Conservation (phyloP, 2,888 invertebrate species). For the Cheilosia vernalis region DNA sequence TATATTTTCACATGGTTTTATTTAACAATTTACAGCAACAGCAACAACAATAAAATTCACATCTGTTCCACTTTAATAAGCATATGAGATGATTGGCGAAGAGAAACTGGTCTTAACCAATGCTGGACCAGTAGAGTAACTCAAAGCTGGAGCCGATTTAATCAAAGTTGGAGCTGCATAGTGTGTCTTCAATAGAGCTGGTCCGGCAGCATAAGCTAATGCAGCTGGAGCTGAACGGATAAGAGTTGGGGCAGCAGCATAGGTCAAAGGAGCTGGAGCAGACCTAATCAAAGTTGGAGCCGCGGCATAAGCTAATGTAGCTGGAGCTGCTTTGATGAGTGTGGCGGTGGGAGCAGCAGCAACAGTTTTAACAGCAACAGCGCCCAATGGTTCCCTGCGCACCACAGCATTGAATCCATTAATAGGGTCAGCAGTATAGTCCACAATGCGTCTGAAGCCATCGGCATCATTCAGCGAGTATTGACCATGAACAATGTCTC, state of each 20-base stretch:
- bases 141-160: constrained; percentile 43
- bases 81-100: constrained; percentile 81
- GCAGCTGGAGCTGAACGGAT: constrained; percentile 48
- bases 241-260: constrained; percentile 58
- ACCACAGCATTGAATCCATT: constrained; percentile 83
- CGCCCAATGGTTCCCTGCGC: constrained; percentile 81
- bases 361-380: constrained; percentile 78
- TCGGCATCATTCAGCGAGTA: constrained; percentile 83
- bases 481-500: constrained; percentile 83
- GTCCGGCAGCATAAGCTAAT: constrained; percentile 76
- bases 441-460: constrained; percentile 83
- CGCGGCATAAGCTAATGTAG: constrained; percentile 77
- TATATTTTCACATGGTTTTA: not conserved
- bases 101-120: constrained; percentile 81
- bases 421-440: constrained; percentile 82
- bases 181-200: constrained; percentile 79
- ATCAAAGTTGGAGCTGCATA: constrained; percentile 49
- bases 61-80: constrained; percentile 76
- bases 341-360: constrained; percentile 76
- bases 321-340: constrained; percentile 77
- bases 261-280: constrained; percentile 48
- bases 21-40: constrained; percentile 18
- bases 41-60: constrained; percentile 20
- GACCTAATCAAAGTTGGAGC: constrained; percentile 51
- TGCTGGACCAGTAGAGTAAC: constrained; percentile 55